These are phyloP conservation scores for Pyrocoelia pectoralis DNA, from an alignment of 2,888 invertebrate genomes.

Conservation along the genomic window DNA sequence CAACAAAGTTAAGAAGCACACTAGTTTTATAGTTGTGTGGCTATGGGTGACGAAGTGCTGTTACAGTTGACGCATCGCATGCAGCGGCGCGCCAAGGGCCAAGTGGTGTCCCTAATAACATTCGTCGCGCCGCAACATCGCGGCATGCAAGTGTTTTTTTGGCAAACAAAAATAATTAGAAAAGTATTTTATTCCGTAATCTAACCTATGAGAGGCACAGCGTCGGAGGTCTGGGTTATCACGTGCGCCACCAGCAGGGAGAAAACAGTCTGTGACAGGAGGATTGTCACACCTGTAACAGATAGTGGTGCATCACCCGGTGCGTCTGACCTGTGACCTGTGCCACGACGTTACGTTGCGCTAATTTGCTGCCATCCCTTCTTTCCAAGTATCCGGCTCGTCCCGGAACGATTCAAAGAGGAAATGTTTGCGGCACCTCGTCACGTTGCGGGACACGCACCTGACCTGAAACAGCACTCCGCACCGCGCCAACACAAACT, in stretches of 20 bases:
- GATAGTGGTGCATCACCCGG: conserved; percentile 63
- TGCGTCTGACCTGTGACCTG: conserved; percentile 61
- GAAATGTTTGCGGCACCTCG: conserved; percentile 58
- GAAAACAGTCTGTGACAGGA: conserved; percentile 99
- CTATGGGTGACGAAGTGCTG: conserved; percentile 59
- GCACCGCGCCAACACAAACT: conserved; percentile 44
- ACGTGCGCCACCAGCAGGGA: conserved; percentile 99
- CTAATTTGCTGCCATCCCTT: conserved; percentile 44
- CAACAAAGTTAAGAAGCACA: conserved; percentile 42
- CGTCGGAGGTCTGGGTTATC: conserved; percentile 99
- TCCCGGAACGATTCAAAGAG: conserved; percentile 58
- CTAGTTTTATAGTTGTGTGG: conserved; percentile 51
- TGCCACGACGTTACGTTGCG: conserved; percentile 48
- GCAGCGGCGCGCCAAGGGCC: conserved; percentile 50
- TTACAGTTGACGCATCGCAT: conserved; percentile 53
- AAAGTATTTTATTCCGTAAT: conserved; percentile 45
- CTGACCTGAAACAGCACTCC: conserved; percentile 46
- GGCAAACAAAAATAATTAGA: conserved; percentile 54
- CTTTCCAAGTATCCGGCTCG: conserved; percentile 59
- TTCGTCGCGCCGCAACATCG: conserved; percentile 41
- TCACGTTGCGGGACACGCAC: conserved; percentile 40
- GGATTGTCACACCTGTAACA: conserved; percentile 98
- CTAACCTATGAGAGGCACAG: conserved; percentile 97
- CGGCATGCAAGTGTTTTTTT: conserved; percentile 45
- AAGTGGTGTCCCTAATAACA: conserved; percentile 45